Conservation (phyloP, 2,113 vertebrate species). For the Poeciliopsis turrubarensis region DNA sequence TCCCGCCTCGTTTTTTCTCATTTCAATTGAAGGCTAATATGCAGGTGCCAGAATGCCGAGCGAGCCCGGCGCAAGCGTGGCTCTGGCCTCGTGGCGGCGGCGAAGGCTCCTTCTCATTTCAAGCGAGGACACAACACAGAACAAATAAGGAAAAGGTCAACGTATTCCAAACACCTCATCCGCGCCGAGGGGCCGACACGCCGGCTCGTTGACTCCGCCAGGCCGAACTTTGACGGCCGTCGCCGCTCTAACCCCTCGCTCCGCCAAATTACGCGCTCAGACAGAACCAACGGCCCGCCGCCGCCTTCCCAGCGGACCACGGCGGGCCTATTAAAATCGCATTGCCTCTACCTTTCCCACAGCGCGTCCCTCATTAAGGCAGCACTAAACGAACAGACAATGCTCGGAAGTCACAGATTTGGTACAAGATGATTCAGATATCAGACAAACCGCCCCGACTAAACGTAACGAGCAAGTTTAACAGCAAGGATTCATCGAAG, state of each 20-base stretch:
- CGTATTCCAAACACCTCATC: constrained; percentile 72
- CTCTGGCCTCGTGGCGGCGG: constrained; percentile 47
- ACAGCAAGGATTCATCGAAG: constrained; percentile 53
- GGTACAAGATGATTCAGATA: constrained; percentile 60
- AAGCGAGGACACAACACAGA: constrained; percentile 33
- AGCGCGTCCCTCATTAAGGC: constrained; percentile 65
- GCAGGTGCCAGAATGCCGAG: constrained; percentile 52
- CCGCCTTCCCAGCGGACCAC: constrained; percentile 64
- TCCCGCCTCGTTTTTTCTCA: constrained; percentile 52
- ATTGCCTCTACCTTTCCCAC: constrained; percentile 52
- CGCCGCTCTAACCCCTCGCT: constrained; percentile 14
- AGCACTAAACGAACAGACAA: constrained; percentile 65
- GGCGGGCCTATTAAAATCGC: constrained; percentile 72
- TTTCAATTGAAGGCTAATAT: constrained; percentile 61
- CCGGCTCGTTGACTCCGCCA: constrained; percentile 23
- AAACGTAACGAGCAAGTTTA: constrained; percentile 53
- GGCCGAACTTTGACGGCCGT: constrained; percentile 52
- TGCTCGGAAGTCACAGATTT: constrained; percentile 42
- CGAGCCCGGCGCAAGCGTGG: constrained; percentile 37
- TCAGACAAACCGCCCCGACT: constrained; percentile 20
- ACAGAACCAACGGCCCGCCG: constrained; percentile 54
- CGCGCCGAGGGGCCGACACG: constrained; percentile 51
- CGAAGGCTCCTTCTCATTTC: constrained; percentile 44
- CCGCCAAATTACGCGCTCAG: constrained; percentile 53
- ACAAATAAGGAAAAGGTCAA: constrained; percentile 76